Conservation (phyloP, 2,113 vertebrate genomes). For the Collichthys lucidus region DNA sequence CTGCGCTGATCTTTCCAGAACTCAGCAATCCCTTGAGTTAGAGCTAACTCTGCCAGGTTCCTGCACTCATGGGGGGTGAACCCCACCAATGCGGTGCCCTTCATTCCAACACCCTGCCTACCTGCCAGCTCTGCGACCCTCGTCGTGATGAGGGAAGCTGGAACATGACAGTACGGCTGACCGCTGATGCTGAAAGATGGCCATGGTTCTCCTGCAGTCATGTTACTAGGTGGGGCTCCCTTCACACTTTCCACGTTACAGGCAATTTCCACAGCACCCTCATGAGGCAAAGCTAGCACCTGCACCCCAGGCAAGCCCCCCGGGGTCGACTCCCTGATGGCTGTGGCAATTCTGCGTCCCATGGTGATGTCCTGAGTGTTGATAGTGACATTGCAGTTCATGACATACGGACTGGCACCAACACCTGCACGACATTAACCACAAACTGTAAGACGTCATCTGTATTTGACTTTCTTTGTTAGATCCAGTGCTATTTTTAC, state of each 20-base stretch:
- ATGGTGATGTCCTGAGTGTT: slow-evolving; percentile 78
- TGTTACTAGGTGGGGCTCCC: neutral
- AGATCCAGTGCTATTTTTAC: too few species aligned
- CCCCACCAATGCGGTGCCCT: slow-evolving; percentile 80
- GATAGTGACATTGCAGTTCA: slow-evolving; percentile 86
- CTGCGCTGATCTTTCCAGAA: slow-evolving; percentile 81
- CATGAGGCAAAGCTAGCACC: slow-evolving; percentile 81
- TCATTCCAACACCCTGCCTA: slow-evolving; percentile 59
- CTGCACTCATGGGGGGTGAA: slow-evolving; percentile 82
- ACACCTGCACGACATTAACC: slow-evolving; percentile 71
- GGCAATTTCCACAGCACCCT: slow-evolving; percentile 81
- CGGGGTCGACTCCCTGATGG: slow-evolving; percentile 71
- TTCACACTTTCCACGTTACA: slow-evolving; percentile 84
- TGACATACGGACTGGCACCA: slow-evolving; percentile 81
- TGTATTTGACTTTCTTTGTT: neutral
- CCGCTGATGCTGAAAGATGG: slow-evolving; percentile 72
- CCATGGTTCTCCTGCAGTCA: slow-evolving; percentile 39
- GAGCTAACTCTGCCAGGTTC: slow-evolving; percentile 76
- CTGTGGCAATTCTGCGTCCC: slow-evolving; percentile 74
- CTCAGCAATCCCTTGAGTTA: slow-evolving; percentile 75
- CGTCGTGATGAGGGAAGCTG: slow-evolving; percentile 73
- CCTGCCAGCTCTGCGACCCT: slow-evolving; percentile 77
- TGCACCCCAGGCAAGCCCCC: slow-evolving; percentile 83
- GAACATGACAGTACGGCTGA: slow-evolving; percentile 74
- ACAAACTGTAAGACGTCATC: neutral